phyloP scores from a whole-genome alignment of 2,888 invertebrate species.

The Ischnura elegans region DNA sequence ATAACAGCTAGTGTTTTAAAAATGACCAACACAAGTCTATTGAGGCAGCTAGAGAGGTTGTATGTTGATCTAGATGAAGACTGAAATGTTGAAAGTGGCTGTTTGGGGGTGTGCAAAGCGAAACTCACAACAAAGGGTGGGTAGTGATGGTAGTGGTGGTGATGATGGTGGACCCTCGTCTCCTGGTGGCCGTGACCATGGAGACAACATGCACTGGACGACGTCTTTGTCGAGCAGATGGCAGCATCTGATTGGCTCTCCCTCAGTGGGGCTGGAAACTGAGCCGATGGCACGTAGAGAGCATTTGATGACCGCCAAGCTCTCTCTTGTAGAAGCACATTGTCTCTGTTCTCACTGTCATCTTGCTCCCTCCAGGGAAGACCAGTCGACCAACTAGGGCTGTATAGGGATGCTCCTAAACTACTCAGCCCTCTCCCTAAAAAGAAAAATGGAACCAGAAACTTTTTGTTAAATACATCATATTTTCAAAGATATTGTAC shows the following conservation, averaged over 20 bases:
- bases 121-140: conserved; percentile 32
- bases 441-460: too few relatives aligned
- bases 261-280: neutral
- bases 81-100: too few relatives aligned
- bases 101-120: too few relatives aligned
- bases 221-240: conserved; percentile 32
- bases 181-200: conserved; percentile 37
- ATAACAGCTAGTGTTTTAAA: too few relatives aligned
- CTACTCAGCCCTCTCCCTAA: neutral
- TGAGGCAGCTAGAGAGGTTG: too few relatives aligned
- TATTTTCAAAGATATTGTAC: too few relatives aligned
- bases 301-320: conserved; percentile 30
- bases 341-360: neutral
- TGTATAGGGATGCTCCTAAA: neutral
- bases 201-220: neutral
- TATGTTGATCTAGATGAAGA: too few relatives aligned
- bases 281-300: neutral
- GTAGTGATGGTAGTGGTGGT: conserved; percentile 59
- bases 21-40: too few relatives aligned
- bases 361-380: neutral
- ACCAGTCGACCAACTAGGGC: neutral
- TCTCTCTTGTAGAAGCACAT: neutral
- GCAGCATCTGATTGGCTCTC: conserved; percentile 54
- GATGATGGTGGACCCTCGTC: conserved; percentile 53
- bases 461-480: too few relatives aligned